phyloP scores from a whole-genome alignment of 2,797 vertebrate genomes.

The Acanthiza pusilla region DNA sequence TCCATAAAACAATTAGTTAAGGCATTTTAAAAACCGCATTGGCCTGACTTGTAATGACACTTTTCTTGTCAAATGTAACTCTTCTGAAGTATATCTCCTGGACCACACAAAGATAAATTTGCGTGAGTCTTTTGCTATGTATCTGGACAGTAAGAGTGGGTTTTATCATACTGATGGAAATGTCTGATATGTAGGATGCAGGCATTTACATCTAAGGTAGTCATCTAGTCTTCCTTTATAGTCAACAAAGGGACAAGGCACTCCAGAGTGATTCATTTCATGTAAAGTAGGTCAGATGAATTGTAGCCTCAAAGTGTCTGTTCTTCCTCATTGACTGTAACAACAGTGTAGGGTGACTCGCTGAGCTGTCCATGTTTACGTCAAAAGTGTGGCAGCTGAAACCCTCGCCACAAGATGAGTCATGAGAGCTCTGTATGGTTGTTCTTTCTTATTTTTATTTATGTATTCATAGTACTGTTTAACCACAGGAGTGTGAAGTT shows the following conservation, averaged over 20 bases:
- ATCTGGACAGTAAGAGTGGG: background rate
- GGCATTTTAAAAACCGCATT: background rate
- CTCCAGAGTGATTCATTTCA: conserved; percentile 29
- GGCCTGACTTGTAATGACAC: background rate
- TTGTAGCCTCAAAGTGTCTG: conserved; percentile 1
- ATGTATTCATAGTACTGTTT: background rate
- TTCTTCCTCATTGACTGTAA: background rate
- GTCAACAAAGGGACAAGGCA: background rate
- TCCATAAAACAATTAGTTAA: background rate
- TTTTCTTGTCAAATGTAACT: background rate
- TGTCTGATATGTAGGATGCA: background rate
- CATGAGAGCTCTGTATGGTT: background rate
- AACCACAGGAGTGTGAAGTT: background rate
- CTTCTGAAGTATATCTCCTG: background rate
- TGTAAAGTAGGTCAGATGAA: conserved; percentile 55
- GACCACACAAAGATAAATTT: background rate
- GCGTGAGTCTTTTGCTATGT: background rate
- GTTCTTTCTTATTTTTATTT: conserved; percentile 1
- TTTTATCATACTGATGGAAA: background rate
- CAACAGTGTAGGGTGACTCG: background rate
- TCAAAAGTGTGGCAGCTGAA: background rate
- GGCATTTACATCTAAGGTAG: background rate
- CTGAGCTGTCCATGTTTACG: background rate
- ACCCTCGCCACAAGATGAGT: background rate
- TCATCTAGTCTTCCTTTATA: background rate